These are phyloP conservation scores for Girardia tigrina DNA, from an alignment of 2,888 invertebrate species.

Conservation along the genomic window DNA sequence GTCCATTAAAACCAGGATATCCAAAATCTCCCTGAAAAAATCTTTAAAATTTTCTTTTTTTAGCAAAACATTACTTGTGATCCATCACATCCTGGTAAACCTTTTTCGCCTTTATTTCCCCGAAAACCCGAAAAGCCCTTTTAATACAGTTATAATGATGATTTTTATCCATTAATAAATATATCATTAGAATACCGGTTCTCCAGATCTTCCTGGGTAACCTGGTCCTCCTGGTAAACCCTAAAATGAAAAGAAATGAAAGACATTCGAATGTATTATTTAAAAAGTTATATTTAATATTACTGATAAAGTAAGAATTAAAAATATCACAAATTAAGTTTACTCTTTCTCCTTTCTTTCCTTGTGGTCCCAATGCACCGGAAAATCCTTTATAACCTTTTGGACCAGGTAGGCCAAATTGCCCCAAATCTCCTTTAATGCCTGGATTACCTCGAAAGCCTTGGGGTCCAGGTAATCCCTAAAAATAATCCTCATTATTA, in stretches of 20 bases:
- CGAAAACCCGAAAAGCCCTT: neutral
- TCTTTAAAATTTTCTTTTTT: neutral
- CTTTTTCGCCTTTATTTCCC: neutral
- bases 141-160: neutral
- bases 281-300: no score
- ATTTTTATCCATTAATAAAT: no score
- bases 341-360: neutral
- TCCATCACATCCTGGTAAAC: neutral
- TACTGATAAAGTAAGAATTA: no score
- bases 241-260: neutral
- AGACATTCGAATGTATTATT: no score
- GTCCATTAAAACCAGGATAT: neutral
- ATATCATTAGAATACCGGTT: neutral
- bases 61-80: neutral
- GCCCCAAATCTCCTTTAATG: neutral
- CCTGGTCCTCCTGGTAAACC: neutral
- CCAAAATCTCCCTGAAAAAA: neutral
- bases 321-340: no score
- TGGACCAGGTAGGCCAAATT: neutral
- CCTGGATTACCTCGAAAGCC: neutral
- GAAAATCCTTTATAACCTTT: neutral
- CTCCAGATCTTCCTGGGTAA: neutral
- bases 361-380: neutral
- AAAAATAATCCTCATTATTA: no score
- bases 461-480: neutral